Base-by-base conservation (phyloP, 2,888 invertebrate genomes). In the Pelosia muscerda region DNA sequence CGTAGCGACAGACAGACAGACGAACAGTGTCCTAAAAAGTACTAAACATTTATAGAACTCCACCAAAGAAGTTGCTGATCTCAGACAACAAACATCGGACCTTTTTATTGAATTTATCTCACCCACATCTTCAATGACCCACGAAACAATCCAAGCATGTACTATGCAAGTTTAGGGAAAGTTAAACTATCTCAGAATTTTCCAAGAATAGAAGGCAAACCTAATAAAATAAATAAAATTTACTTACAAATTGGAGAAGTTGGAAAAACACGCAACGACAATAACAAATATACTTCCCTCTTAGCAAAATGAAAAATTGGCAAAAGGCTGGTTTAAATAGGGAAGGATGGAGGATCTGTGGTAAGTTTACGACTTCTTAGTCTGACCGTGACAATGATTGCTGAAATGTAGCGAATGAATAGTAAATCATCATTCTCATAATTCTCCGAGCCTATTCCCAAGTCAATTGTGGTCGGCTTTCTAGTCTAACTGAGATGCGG, bases 181-280 rank as follows among this genome's bases (percentile, higher is more conserved):
- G 49, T n/a, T 49, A 8, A 49, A 49, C 49, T n/a, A 49, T 49
- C 49, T 49, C n/a, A 49, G 9, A 49, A 49, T 49, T 8, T 8
- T 19, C n/a, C 49, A n/a, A 49, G n/a, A 49, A n/a, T n/a, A n/a
- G 49, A 49, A 49, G 49, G n/a, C 49, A 49, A 49, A 49, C 19
- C 9, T 9, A 49, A 49, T 49, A n/a, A 38, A n/a, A 49, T n/a
- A 49, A 49, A 49, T 49, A 49, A n/a, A 49, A 49, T 49, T 49
- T 49, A n/a, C 49, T n/a, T 49, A n/a, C 49, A 49, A 49, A 49
- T 49, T 49, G 49, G 19, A 49, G 49, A 49, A 49, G 49, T 49
- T 49, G 19, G n/a, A 2, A 19, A 42, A 49, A 49, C n/a, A 49
- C n/a, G 49, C 49, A 49, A 9, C 15, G 49, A 49, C 1, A 49